These are phyloP conservation scores for Myotis pilosus DNA, from an alignment of 2,797 vertebrate species.

Conservation along the genomic window DNA sequence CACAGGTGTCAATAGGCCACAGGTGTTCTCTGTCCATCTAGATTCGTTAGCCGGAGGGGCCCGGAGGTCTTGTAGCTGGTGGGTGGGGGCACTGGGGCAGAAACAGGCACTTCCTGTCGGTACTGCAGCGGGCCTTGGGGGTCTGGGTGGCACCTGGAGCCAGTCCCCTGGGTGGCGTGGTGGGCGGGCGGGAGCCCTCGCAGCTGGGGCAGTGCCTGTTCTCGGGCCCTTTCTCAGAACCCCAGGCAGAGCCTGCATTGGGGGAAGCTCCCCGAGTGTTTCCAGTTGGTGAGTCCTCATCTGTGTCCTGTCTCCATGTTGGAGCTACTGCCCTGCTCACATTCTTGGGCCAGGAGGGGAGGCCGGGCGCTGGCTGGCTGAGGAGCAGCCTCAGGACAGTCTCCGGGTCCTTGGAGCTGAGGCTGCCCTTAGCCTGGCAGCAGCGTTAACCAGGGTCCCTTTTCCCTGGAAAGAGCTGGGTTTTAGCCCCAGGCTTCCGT, in stretches of 20 bases:
- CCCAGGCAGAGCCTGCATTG: background rate
- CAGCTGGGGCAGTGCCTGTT: too few species aligned
- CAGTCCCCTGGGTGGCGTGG: accelerated
- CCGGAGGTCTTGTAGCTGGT: background rate
- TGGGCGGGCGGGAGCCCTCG: background rate
- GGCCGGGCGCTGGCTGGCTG: background rate
- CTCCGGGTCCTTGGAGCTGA: background rate
- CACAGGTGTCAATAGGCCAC: background rate
- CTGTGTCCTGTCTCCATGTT: background rate
- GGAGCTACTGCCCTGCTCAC: background rate
- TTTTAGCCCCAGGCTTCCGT: background rate
- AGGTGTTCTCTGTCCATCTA: background rate
- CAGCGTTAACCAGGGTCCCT: background rate
- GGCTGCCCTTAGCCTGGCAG: background rate
- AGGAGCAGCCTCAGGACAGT: background rate
- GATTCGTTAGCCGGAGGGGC: background rate
- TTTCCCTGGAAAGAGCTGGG: background rate
- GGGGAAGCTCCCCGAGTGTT: background rate
- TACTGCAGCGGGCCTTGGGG: accelerated
- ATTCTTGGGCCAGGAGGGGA: background rate
- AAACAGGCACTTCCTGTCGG: background rate
- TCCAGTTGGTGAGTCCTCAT: background rate
- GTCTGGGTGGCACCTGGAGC: too few species aligned
- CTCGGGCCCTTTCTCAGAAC: background rate
- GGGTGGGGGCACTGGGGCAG: background rate